Evolutionary conservation across 2,113 vertebrate genomes (phyloP), one percentile per base, ranked within the genome.

Genomic region (Ramphastos sulfuratus): DNA sequence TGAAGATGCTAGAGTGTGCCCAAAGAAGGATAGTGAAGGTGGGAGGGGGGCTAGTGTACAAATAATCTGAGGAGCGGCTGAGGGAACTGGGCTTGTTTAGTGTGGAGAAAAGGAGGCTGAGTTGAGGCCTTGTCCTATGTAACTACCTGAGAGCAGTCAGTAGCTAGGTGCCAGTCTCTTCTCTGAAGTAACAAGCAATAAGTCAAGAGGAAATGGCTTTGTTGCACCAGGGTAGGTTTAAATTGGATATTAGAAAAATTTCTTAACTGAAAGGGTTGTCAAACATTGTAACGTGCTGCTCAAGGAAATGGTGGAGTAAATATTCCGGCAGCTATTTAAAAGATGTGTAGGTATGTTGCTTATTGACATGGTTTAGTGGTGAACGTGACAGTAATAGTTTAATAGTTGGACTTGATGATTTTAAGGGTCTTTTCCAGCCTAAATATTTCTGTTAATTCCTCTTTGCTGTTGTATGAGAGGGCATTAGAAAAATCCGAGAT

Each of bases 381-480:
- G 48, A 28, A 21, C 5, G 63, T 82, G 14, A 12, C 13, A 42
- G 14, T 75, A 10, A 31, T 85, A 55, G 19, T 8, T 31, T 58
- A 28, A 23, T 1, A 0, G 15, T 60, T 67, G 8, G 48, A 39
- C 23, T 54, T 5, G 0, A 2, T 80, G 12, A 21, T 54, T 14
- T 50, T 39, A 59, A 59, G 13, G 6, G 5, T 76, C 18, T 91
- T 82, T 88, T 69, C 54, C 28, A 42, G 1, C 18, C 20, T 85
- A 48, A 58, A 48, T 66, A 10, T 15, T 72, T 82, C 14, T 85
- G 7, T 74, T 74, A 33, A 21, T 24, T 65, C 5, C 7, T 72
- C 16, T 75, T 72, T 56, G 28, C 12, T 69, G 8, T 81, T 91
- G 64, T 60, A 28, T 79, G 58, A 52, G 8, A 37, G 19, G 31